Conservation (phyloP, 2,888 invertebrate species). For the Ferrisia virgata region DNA sequence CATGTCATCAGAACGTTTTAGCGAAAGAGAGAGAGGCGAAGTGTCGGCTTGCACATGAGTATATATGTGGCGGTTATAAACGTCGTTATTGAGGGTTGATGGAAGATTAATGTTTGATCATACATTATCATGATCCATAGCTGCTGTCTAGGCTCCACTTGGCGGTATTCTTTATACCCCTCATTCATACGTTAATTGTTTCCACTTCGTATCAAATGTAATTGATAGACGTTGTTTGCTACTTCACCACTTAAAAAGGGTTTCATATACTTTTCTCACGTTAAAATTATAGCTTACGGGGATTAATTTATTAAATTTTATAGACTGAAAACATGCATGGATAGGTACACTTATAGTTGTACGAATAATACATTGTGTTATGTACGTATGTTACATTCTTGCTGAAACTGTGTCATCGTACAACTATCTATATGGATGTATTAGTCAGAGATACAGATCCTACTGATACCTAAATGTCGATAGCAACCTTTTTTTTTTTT, state of each 20-base stretch:
- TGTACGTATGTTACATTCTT: too few species aligned
- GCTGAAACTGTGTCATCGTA: too few species aligned
- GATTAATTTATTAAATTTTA: conserved; percentile 32
- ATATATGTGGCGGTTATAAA: conserved; percentile 39
- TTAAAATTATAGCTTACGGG: conserved; percentile 3
- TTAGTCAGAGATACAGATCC: too few species aligned
- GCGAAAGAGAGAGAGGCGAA: not conserved
- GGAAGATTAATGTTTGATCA: conserved; percentile 44
- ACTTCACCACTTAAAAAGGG: conserved; percentile 37
- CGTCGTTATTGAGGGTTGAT: conserved; percentile 44
- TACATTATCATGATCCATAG: conserved; percentile 45
- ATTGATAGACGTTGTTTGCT: conserved; percentile 44
- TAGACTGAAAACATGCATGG: not conserved
- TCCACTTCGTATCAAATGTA: conserved; percentile 44
- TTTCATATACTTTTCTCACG: conserved; percentile 34
- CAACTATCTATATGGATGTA: too few species aligned
- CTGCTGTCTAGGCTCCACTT: conserved; percentile 38
- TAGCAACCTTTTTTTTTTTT: too few species aligned
- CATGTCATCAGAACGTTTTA: conserved; percentile 10
- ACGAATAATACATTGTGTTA: not conserved
- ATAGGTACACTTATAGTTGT: not conserved
- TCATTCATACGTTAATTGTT: conserved; percentile 39
- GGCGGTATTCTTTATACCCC: conserved; percentile 13
- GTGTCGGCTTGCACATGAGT: not conserved
- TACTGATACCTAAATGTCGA: too few species aligned